A percentile compares a stretch with the other conserved stretches of the same genome.
These are phyloP conservation scores for Nipponacmea schrenckii DNA, from an alignment of 2,888 invertebrate genomes.

Conservation along the genomic window DNA sequence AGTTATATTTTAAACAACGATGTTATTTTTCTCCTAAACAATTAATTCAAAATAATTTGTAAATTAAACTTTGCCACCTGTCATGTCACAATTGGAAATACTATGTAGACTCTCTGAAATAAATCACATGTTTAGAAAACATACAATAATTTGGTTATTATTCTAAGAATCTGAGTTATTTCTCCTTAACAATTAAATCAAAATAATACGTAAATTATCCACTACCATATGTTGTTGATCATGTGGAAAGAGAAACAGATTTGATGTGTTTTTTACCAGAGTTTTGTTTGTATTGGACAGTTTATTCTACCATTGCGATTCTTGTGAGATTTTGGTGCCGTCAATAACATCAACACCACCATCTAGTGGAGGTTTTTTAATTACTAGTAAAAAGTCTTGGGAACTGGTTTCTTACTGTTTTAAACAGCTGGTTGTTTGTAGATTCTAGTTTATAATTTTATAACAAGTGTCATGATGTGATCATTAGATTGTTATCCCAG, in stretches of 20 bases:
- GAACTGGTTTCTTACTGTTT: background rate
- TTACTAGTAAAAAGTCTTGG: conserved; percentile 8
- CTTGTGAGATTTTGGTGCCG: too few species aligned
- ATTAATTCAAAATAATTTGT: background rate
- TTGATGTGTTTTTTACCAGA: too few species aligned
- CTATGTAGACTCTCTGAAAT: too few species aligned
- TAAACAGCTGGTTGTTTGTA: background rate
- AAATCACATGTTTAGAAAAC: too few species aligned
- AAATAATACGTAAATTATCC: background rate
- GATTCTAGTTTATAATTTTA: background rate
- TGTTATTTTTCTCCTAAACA: background rate
- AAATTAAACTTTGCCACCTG: too few species aligned
- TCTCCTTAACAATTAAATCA: background rate
- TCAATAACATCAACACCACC: too few species aligned
- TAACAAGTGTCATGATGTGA: background rate
- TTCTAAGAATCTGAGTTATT: background rate
- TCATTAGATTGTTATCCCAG: background rate
- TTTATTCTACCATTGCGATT: too few species aligned
- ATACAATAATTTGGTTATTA: background rate
- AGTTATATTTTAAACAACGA: background rate
- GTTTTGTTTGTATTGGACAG: too few species aligned
- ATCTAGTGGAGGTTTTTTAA: background rate
- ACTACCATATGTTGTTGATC: background rate
- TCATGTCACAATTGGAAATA: too few species aligned
- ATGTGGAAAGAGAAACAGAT: background rate